Evolutionary conservation across 2,888 invertebrate genomes (phyloP).

Genomic region (Archaeoteleia sp.): DNA sequence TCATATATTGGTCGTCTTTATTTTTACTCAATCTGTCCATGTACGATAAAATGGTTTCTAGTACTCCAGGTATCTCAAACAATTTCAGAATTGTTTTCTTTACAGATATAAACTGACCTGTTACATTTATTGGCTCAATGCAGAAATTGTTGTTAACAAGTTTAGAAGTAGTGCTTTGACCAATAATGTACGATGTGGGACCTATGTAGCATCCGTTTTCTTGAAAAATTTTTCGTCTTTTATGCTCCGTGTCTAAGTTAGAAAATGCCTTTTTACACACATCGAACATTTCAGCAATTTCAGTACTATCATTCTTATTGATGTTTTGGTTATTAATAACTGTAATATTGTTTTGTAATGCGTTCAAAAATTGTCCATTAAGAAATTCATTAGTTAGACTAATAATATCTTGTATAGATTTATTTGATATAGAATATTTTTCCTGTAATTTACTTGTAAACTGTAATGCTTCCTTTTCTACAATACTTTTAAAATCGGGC

Average conservation of each 20-base stretch:
- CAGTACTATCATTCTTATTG: too few species aligned
- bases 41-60: constrained; percentile 16
- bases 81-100: constrained; percentile 19
- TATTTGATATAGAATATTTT: background rate
- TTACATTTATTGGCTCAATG: constrained; percentile 5
- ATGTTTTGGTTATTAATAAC: too few species aligned
- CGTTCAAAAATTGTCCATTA: constrained; percentile 15
- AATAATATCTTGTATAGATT: background rate
- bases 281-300: constrained; percentile 11
- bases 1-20: constrained; percentile 20
- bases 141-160: background rate
- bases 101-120: constrained; percentile 27
- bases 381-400: background rate
- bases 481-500: background rate
- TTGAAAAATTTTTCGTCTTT: constrained; percentile 4
- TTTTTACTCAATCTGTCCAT: constrained; percentile 21
- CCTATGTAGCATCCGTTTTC: constrained; percentile 8
- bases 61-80: constrained; percentile 21
- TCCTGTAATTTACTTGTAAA: constrained; percentile 4
- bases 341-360: constrained; percentile 12
- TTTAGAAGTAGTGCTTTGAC: background rate
- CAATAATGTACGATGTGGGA: constrained; percentile 13
- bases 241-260: constrained; percentile 15
- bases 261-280: constrained; percentile 2
- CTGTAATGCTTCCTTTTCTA: constrained; percentile 5